Conservation (phyloP, 92 coral and sea anemone genomes). For the Siderastrea radians region DNA sequence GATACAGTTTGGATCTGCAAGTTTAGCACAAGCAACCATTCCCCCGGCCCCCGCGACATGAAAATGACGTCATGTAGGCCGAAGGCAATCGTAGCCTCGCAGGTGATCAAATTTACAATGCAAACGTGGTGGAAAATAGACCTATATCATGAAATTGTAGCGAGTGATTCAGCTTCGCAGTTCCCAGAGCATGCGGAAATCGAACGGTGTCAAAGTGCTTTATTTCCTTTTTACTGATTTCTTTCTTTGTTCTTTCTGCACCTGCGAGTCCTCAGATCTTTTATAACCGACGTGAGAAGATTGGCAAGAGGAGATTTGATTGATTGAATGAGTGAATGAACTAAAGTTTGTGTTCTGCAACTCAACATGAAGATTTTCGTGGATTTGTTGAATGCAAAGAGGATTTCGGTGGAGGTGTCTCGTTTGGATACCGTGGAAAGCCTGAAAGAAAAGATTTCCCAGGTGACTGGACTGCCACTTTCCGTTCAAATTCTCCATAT, state of each 20-base stretch:
- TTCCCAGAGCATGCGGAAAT: neutral
- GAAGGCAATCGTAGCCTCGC: too few relatives aligned
- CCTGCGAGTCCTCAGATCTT: neutral
- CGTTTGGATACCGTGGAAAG: conserved; percentile 16
- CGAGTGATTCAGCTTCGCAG: too few relatives aligned
- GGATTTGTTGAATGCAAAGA: conserved; percentile 44
- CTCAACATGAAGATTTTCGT: conserved; percentile 14
- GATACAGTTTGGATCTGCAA: too few relatives aligned
- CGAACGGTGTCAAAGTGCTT: neutral
- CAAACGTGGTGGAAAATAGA: too few relatives aligned
- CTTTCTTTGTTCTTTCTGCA: neutral
- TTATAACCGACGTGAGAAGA: neutral
- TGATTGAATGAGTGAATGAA: neutral
- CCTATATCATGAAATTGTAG: too few relatives aligned
- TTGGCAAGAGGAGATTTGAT: too few relatives aligned
- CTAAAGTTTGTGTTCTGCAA: neutral
- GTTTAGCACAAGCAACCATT: too few relatives aligned
- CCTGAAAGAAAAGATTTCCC: conserved; percentile 32
- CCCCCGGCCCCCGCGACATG: too few relatives aligned
- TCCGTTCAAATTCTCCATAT: conserved; percentile 14
- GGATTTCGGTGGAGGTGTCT: conserved; percentile 12
- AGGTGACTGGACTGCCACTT: conserved; percentile 18
- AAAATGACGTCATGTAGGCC: too few relatives aligned
- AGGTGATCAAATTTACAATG: too few relatives aligned
- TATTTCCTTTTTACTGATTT: neutral